Evolutionary conservation across 2,888 invertebrate species (phyloP), one percentile per base, ranked within the genome.

Genomic region (Yponomeuta sedellus): DNA sequence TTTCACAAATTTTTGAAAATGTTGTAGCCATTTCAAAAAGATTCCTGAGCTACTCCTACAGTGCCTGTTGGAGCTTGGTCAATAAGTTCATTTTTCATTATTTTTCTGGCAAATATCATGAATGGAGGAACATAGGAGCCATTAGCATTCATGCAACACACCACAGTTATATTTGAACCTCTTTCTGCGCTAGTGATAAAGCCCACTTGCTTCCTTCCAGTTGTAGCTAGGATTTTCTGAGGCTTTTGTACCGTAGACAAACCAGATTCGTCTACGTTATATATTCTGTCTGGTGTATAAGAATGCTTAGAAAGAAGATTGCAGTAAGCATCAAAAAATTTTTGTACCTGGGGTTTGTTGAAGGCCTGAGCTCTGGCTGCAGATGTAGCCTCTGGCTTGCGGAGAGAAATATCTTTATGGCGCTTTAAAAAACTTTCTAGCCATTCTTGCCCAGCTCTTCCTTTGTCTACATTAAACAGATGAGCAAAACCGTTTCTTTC

Each of bases 211-310:
- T 84, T 86, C 44, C 73, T 68, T 6, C 82, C 81, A 68, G 74
- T 83, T 52, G 69, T 65, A 52, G 81, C 77, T n/a, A 59, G 10
- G 16, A 66, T 56, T 61, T 61, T 58, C 28, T 72, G 68, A n/a
- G 78, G 75, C 67, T 73, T 79, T 65, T 82, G 82, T 1, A 86
- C 85, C 4, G 83, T 87, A 25, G 81, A 77, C 6, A 84, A 68
- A 0, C 77, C 80, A 28, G 81, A 79, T 72, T 88, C 83, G 71
- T 85, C 83, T 39, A 80, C 67, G 70, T 83, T 83, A 67, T 76
- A 83, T 63, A 85, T 78, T 61, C 72, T 69, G 64, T 73, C 69
- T 39, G 74, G 73, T 40, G 69, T 66, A 69, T 71, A 66, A 64
- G 73, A 70, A 64, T 28, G 1, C 20, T 8, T 28, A 10, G 28